Percentiles rank a stretch among this genome's conserved stretches.
phyloP scores from a whole-genome alignment of 1,140 invertebrate species.

The Melipona quadrifasciata region DNA sequence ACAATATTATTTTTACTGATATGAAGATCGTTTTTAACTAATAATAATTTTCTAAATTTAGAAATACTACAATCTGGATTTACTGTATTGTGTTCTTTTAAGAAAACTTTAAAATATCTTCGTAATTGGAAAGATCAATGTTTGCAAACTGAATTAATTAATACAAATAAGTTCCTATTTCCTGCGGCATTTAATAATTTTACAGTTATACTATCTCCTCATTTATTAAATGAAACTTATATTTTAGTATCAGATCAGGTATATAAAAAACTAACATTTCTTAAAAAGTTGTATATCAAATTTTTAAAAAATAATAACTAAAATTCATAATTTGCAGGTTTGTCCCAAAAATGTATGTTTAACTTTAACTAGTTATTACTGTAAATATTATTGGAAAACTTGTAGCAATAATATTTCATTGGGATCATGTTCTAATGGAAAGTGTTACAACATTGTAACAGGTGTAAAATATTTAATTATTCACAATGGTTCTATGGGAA shows the following conservation, averaged over 20 bases:
- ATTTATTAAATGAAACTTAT: constrained; percentile 70
- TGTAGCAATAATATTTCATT: constrained; percentile 65
- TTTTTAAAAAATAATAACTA: constrained; percentile 8
- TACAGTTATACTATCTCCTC: constrained; percentile 73
- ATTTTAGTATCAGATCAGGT: constrained; percentile 16
- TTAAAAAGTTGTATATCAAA: not conserved
- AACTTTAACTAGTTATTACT: constrained; percentile 77
- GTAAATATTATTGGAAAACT: constrained; percentile 71
- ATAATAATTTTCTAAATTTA: constrained; percentile 52
- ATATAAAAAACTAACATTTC: constrained; percentile 9
- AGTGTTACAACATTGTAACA: constrained; percentile 79
- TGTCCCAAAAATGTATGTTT: constrained; percentile 82
- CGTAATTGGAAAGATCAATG: constrained; percentile 78
- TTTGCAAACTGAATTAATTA: constrained; percentile 74
- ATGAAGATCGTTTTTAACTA: constrained; percentile 10
- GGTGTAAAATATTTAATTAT: constrained; percentile 81
- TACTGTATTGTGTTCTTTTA: constrained; percentile 74
- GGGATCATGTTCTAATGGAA: constrained; percentile 64
- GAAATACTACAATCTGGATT: constrained; percentile 79
- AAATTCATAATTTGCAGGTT: constrained; percentile 72
- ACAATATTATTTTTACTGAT: constrained; percentile 15
- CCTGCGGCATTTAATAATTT: constrained; percentile 74
- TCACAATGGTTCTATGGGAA: constrained; percentile 84
- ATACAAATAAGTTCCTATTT: constrained; percentile 75
- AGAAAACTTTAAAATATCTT: constrained; percentile 78